A percentile compares a stretch with the other conserved stretches of the same genome.
These are phyloP conservation scores for Dryadula phaetusa DNA, from an alignment of 2,888 invertebrate genomes.

Conservation along the genomic window DNA sequence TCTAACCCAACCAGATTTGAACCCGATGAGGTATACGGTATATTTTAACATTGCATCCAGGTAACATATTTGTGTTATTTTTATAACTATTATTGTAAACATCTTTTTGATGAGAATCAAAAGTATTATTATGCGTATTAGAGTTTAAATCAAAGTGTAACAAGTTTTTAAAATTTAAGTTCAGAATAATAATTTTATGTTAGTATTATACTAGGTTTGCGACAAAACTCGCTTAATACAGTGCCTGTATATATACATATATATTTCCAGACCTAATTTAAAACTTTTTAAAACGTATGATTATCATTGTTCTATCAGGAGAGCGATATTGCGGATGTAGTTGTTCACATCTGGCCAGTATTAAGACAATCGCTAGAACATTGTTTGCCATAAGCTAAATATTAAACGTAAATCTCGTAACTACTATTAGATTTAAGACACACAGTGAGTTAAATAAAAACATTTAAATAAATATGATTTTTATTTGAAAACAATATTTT, in stretches of 20 bases:
- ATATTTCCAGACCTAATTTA: background rate
- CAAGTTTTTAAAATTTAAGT: no score
- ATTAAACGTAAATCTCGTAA: constrained; percentile 16
- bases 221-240: background rate
- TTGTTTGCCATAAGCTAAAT: constrained; percentile 39
- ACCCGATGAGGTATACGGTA: no score
- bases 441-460: constrained; percentile 45
- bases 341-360: constrained; percentile 47
- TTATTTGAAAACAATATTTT: constrained; percentile 60
- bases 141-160: no score
- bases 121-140: no score
- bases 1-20: no score
- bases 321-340: constrained; percentile 31
- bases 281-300: background rate
- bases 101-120: no score
- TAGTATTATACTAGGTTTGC: no score
- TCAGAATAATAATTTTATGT: no score
- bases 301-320: constrained; percentile 2
- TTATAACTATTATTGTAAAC: no score
- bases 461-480: constrained; percentile 41
- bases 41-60: no score
- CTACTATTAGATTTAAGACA: constrained; percentile 29
- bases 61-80: no score
- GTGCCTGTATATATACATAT: background rate
- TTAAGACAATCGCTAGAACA: constrained; percentile 41